Base-by-base conservation (phyloP, 2,888 invertebrate genomes). In the Clistopyga incitator region DNA sequence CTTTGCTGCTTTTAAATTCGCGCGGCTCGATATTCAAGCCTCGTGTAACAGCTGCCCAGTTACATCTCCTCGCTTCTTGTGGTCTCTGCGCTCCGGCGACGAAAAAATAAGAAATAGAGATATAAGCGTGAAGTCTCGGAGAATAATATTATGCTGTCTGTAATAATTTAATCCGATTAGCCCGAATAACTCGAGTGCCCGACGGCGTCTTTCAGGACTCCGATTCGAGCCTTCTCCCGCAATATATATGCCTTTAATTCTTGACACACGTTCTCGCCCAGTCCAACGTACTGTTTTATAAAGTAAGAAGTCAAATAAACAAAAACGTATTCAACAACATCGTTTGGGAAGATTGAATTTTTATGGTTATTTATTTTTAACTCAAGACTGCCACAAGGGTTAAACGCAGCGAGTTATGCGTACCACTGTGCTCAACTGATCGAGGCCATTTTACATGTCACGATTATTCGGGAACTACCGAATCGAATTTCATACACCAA, bases 101-200 rank as follows among this genome's bases (percentile, higher is more conserved):
- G 71, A 81, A 61, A 67, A 78, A 72, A 86, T 71, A 82, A 81
- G 67, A 74, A 85, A 86, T 81, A 80, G 86, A 86, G 85, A 85
- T 82, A 84, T 78, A 79, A 79, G 71, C 82, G 82, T 82, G 82
- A 84, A 82, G 80, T 81, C 84, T 72, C 71, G 70, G 84, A 81
- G 87, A 86, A 89, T 88, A 89, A 88, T 89, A 89, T 90, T 89
- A 89, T 88, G 86, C 87, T 85, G 86, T 81, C 86, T 86, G 88
- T 86, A 87, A 88, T 89, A 88, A 88, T 86, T 88, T 87, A 88
- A 88, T 89, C 88, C 87, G 87, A 87, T 89, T 88, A 88, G 71
- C 76, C 84, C 83, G 86, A 84, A 87, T 85, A 82, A 86, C 84
- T 85, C 86, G 82, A 87, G 79, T 86, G 86, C 72, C 78, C 82